These are phyloP conservation scores for Acleris literana DNA, from an alignment of 2,888 invertebrate species.

Conservation along the genomic window DNA sequence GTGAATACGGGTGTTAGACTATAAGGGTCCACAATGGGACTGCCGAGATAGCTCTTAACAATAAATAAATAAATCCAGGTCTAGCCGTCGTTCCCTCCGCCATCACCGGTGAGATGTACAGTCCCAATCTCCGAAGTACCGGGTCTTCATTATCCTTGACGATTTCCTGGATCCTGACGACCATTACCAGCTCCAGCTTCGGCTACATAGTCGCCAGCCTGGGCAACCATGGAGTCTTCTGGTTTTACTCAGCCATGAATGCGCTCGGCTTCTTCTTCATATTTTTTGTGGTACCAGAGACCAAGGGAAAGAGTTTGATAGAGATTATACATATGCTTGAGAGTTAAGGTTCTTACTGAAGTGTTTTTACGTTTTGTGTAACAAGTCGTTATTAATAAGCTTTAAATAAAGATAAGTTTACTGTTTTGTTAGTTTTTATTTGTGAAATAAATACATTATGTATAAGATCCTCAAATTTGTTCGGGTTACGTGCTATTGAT, in stretches of 20 bases:
- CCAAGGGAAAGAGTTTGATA: constrained; percentile 4
- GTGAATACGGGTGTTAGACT: too few relatives aligned
- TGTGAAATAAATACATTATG: too few relatives aligned
- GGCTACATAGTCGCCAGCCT: constrained; percentile 2
- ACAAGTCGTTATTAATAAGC: too few relatives aligned
- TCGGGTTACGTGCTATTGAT: too few relatives aligned
- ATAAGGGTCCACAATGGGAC: too few relatives aligned
- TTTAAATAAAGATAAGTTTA: too few relatives aligned
- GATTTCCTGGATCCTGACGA: neutral
- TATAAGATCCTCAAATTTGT: too few relatives aligned
- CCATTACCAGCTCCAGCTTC: constrained; percentile 9
- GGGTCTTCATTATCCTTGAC: constrained; percentile 21
- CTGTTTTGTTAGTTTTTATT: too few relatives aligned
- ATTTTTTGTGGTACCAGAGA: constrained; percentile 6
- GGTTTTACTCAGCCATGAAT: neutral
- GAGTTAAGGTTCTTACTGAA: too few relatives aligned
- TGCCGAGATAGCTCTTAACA: too few relatives aligned
- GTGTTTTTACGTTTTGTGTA: too few relatives aligned
- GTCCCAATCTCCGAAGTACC: constrained; percentile 14
- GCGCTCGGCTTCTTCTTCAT: neutral
- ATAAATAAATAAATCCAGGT: neutral
- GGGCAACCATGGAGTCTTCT: neutral
- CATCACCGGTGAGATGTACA: constrained; percentile 18
- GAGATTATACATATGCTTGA: constrained; percentile 5
- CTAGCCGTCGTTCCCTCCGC: constrained; percentile 15